phyloP scores from a whole-genome alignment of 2,113 vertebrate species.

The Hemibagrus wyckioides region DNA sequence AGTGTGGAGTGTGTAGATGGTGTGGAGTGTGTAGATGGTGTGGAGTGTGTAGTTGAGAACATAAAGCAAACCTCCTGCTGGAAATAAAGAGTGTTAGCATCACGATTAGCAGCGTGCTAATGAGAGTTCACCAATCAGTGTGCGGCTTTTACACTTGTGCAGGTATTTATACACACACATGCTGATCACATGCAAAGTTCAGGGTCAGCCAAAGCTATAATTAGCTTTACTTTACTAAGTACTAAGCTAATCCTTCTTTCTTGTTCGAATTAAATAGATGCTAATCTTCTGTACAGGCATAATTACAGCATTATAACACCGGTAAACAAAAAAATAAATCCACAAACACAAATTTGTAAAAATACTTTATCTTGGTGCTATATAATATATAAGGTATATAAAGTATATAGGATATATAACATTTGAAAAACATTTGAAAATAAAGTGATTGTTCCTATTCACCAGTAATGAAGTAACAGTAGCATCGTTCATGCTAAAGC shows the following conservation, averaged over 20 bases:
- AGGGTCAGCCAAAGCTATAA: neutral
- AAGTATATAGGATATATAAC: neutral
- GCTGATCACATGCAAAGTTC: neutral
- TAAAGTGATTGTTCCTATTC: neutral
- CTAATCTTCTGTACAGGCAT: constrained; percentile 12
- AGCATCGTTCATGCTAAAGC: neutral
- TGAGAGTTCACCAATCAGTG: neutral
- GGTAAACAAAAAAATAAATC: neutral
- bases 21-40: too few relatives aligned
- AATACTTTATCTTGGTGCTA: neutral
- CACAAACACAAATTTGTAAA: neutral
- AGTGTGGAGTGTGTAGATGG: too few relatives aligned
- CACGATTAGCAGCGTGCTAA: neutral
- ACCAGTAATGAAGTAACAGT: neutral
- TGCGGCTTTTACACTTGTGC: neutral
- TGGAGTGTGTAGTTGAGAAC: neutral
- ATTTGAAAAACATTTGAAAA: neutral
- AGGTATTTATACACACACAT: neutral
- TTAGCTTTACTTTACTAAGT: constrained; percentile 10
- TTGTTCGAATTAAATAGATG: constrained; percentile 29
- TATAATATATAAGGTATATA: neutral
- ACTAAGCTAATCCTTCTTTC: constrained; percentile 10
- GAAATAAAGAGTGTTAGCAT: neutral
- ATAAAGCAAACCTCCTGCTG: neutral
- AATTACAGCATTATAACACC: neutral